A percentile compares a stretch with the other conserved stretches of the same genome.
phyloP scores from a whole-genome alignment of 2,888 invertebrate species.

The Halictus ligatus region DNA sequence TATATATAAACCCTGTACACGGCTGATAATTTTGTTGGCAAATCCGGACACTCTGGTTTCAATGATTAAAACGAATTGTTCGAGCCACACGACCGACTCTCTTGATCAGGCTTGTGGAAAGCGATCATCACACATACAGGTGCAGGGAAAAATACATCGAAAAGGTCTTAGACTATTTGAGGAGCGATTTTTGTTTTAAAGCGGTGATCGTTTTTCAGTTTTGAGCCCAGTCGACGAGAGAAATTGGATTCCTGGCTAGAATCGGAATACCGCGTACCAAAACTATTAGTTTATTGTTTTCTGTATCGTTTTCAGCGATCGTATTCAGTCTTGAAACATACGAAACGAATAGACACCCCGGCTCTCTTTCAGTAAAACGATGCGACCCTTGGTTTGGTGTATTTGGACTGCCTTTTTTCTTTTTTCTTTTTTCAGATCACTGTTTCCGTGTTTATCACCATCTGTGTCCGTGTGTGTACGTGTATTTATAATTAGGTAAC shows the following conservation, averaged over 20 bases:
- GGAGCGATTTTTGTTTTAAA: neutral
- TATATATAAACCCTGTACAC: conserved; percentile 36
- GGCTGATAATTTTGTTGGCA: conserved; percentile 19
- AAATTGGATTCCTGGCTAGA: neutral
- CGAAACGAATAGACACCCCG: neutral
- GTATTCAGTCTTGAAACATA: conserved; percentile 50
- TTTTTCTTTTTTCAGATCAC: neutral
- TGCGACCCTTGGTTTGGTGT: neutral
- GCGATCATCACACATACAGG: conserved; percentile 37
- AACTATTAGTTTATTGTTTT: neutral
- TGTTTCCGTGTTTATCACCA: neutral
- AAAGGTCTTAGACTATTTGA: conserved; percentile 3
- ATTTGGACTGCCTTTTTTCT: neutral
- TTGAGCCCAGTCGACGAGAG: conserved; percentile 13
- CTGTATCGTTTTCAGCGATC: neutral
- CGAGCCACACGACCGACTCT: conserved; percentile 5
- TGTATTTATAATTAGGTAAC: conserved; percentile 20
- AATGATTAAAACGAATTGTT: too few species aligned
- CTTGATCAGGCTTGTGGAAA: conserved; percentile 39
- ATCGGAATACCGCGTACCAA: neutral
- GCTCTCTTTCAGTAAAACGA: conserved; percentile 30
- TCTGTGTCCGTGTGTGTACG: neutral
- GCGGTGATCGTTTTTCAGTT: conserved; percentile 33
- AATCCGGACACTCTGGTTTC: conserved; percentile 4
- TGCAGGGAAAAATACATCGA: conserved; percentile 24